A percentile compares a stretch with the other conserved stretches of the same genome.
Conservation (phyloP, 2,113 vertebrate species). For the Ageneiosus marmoratus region DNA sequence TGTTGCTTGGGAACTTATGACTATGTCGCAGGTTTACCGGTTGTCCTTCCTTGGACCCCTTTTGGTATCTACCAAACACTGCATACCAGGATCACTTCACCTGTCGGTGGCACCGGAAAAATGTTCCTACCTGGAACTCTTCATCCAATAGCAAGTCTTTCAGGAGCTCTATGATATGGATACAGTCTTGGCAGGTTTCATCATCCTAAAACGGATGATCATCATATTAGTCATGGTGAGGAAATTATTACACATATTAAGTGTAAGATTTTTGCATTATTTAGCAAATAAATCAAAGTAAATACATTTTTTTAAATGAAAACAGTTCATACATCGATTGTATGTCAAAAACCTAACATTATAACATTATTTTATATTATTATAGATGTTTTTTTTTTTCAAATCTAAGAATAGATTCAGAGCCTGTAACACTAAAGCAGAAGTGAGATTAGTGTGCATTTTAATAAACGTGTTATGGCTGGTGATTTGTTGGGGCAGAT, state of each 20-base stretch:
- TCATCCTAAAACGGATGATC: slow-evolving; percentile 54
- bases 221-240: not conserved
- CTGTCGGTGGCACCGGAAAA: not conserved
- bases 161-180: slow-evolving; percentile 68
- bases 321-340: not conserved
- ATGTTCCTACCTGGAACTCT: slow-evolving; percentile 68
- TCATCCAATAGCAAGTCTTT: slow-evolving; percentile 64
- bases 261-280: not conserved
- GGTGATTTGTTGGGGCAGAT: slow-evolving; percentile 18
- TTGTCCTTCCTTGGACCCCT: too few relatives aligned
- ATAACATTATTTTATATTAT: not conserved
- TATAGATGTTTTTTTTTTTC: not conserved
- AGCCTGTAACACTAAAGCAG: not conserved
- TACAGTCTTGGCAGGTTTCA: slow-evolving; percentile 72
- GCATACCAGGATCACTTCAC: too few relatives aligned
- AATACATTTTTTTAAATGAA: not conserved
- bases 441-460: slow-evolving; percentile 11
- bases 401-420: not conserved
- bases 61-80: too few relatives aligned
- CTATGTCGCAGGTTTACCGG: too few relatives aligned
- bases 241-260: not conserved
- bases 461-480: not conserved
- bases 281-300: not conserved
- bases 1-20: too few relatives aligned
- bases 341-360: too few relatives aligned